Evolutionary conservation across 35 echinoderm and acorn worm genomes (phyloP), one percentile per base, ranked within the genome.

Genomic region (Apostichopus californicus): DNA sequence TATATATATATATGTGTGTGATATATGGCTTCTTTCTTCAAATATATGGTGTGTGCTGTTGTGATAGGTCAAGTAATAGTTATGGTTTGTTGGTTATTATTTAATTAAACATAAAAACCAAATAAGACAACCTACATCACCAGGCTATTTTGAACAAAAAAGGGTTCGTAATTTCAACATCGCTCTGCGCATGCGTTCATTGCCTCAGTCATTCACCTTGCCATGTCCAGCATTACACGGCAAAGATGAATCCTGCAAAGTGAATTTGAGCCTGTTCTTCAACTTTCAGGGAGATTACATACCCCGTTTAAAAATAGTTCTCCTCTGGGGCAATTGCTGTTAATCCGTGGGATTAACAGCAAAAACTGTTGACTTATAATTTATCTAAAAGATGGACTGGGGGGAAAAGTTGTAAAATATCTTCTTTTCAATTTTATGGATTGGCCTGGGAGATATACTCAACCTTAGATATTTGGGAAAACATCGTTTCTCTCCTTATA

Each of bases 331-430:
- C 23, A 9, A 9, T 83, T 22, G 54, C 55, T 58, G 55, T 22
- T 85, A 85, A 85, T 85, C 55, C 57, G 21, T 5, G 15, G 81
- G 81, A 85, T 85, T 85, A 85, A 55, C 55, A 85, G 81, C 81
- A 56, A 85, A 85, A 85, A 85, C 81, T 85, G 81, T 85, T 85
- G 81, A 85, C 81, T 85, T 85, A 85, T 85, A 85, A 85, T 85
- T 85, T 85, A 85, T 24, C 58, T 85, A 85, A 85, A 85, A 85
- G 81, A 85, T 8, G 81, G 55, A 85, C 28, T 58, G 21, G 57
- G 81, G 57, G 17, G n/a, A 59, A 85, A 58, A 21, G 81, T 81
- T 54, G 55, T 59, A 24, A 60, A n/a, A 58, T 85, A 59, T 85
- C 57, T 59, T 85, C 56, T 84, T 55, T 58, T 75, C 56, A 21